These are phyloP conservation scores for Trissoscelio sp. DNA, from an alignment of 2,888 invertebrate genomes.

Conservation along the genomic window DNA sequence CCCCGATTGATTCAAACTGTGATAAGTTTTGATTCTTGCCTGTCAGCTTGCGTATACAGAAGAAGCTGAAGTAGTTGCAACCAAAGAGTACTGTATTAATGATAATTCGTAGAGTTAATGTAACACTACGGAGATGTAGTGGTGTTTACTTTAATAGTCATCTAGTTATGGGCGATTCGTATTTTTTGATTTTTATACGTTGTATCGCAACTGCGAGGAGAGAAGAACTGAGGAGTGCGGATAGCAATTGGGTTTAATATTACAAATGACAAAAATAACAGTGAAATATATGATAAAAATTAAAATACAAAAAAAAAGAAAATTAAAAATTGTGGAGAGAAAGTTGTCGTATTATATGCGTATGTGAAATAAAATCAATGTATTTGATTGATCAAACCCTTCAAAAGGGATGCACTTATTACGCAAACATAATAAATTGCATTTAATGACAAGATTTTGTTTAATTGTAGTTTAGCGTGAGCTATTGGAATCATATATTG, in stretches of 20 bases:
- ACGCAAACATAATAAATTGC: constrained; percentile 62
- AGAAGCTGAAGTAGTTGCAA: constrained; percentile 69
- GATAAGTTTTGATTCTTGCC: constrained; percentile 69
- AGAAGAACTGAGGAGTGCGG: constrained; percentile 12
- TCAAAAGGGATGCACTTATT: constrained; percentile 55
- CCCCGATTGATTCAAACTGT: constrained; percentile 63
- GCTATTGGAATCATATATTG: neutral
- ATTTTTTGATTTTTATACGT: constrained; percentile 64
- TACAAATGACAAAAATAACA: neutral
- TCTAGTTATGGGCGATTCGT: constrained; percentile 56
- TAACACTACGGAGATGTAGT: constrained; percentile 48
- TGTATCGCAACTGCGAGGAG: constrained; percentile 35
- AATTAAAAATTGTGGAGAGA: constrained; percentile 1
- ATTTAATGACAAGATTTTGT: constrained; percentile 48
- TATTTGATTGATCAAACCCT: constrained; percentile 48
- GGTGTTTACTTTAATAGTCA: constrained; percentile 55
- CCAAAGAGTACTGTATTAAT: constrained; percentile 67
- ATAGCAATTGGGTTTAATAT: constrained; percentile 38
- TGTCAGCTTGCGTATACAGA: constrained; percentile 59
- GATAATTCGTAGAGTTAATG: constrained; percentile 60
- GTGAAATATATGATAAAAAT: neutral
- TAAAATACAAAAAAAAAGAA: neutral
- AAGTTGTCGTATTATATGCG: constrained; percentile 36
- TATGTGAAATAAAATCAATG: constrained; percentile 45
- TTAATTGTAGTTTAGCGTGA: constrained; percentile 22